Conservation (phyloP, 2,888 invertebrate species). For the Dryadula phaetusa region DNA sequence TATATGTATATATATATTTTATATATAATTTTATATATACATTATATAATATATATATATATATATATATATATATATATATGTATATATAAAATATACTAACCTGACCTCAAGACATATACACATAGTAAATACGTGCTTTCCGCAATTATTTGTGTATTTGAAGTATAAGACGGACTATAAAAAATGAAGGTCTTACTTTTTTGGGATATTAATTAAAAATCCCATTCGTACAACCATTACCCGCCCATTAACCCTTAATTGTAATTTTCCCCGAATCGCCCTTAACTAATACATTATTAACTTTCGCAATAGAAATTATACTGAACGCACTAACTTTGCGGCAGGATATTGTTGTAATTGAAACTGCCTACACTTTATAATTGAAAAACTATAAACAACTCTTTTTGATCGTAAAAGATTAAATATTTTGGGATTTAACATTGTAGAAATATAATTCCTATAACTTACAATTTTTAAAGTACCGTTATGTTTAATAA, state of each 20-base stretch:
- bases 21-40: no score
- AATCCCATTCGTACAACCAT: constrained; percentile 29
- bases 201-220: constrained; percentile 23
- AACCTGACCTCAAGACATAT: neutral
- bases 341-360: constrained; percentile 14
- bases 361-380: neutral
- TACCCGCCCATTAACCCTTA: constrained; percentile 33
- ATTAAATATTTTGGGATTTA: no score
- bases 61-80: no score
- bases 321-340: constrained; percentile 9
- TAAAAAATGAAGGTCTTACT: neutral
- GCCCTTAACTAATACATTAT: constrained; percentile 23
- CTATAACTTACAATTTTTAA: no score
- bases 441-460: no score
- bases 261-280: constrained; percentile 28
- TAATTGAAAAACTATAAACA: neutral
- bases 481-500: no score
- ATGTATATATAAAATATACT: no score
- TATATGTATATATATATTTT: no score
- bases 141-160: neutral
- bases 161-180: neutral
- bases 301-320: constrained; percentile 31
- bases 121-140: neutral
- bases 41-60: no score
- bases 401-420: neutral